Percentiles rank a stretch among this genome's conserved stretches.
Conservation (phyloP, 2,113 vertebrate genomes). For the Ranitomeya variabilis region DNA sequence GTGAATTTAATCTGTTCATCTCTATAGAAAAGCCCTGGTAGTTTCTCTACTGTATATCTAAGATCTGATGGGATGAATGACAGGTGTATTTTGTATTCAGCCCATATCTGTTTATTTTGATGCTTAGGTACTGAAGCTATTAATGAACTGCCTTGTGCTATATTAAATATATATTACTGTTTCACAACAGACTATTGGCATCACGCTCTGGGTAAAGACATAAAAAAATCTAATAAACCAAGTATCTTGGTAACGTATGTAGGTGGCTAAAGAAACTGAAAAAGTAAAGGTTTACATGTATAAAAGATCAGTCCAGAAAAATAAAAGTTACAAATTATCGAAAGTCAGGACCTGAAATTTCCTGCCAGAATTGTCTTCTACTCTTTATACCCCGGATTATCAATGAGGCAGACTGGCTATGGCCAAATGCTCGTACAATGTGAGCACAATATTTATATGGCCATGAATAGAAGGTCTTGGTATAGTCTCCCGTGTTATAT, state of each 20-base stretch:
- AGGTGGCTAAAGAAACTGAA: neutral
- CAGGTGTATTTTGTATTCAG: constrained; percentile 6
- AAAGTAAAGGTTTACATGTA: neutral
- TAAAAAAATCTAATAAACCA: neutral
- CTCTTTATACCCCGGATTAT: neutral
- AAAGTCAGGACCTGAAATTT: neutral
- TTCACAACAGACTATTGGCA: neutral
- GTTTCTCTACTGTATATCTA: neutral
- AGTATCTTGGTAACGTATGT: neutral
- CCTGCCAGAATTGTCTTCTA: neutral
- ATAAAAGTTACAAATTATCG: neutral
- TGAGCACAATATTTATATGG: neutral
- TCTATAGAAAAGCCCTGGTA: neutral
- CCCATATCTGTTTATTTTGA: neutral
- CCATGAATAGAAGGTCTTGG: neutral
- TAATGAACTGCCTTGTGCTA: neutral
- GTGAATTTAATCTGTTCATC: too few species aligned
- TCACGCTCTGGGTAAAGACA: neutral
- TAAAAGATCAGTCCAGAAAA: neutral
- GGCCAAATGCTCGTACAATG: neutral
- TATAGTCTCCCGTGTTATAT: neutral
- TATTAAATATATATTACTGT: constrained; percentile 3
- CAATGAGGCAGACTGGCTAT: neutral
- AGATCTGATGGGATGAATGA: neutral
- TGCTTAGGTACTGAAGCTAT: neutral